Percentiles rank a stretch among this genome's conserved stretches.
Evolutionary conservation across 92 coral and sea anemone species (phyloP).

Genomic region (Palythoa grandiflora): DNA sequence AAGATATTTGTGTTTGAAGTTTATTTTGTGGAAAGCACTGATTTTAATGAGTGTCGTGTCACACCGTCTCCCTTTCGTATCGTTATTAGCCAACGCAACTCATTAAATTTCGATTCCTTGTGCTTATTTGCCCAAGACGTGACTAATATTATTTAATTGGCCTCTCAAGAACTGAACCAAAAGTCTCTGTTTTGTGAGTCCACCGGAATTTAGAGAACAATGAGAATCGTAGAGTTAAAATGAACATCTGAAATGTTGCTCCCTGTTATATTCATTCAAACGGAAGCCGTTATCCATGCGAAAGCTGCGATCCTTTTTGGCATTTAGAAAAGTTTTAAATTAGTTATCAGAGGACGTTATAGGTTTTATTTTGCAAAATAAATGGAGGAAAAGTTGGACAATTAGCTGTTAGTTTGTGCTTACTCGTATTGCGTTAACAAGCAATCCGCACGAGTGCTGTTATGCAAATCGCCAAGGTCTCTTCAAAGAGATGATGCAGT

Average conservation of each 20-base stretch:
- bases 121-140: slow-evolving; percentile 22
- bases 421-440: slow-evolving; percentile 19
- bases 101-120: slow-evolving; percentile 21
- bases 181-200: background rate
- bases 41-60: slow-evolving; percentile 2
- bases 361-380: background rate
- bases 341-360: background rate
- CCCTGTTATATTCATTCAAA: background rate
- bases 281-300: background rate
- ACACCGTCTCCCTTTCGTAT: background rate
- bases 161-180: background rate
- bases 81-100: background rate
- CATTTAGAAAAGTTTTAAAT: background rate
- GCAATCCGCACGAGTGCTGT: slow-evolving; percentile 14
- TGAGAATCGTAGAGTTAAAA: slow-evolving; percentile 19
- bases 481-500: background rate
- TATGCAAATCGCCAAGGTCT: slow-evolving; percentile 13
- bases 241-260: background rate
- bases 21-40: slow-evolving; percentile 29
- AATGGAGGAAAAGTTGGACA: background rate
- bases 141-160: slow-evolving; percentile 30
- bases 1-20: background rate
- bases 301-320: background rate
- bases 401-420: slow-evolving; percentile 28
- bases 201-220: slow-evolving; percentile 25